Evolutionary conservation across 2,797 vertebrate species (phyloP).

Genomic region (Psittacula derbiana): DNA sequence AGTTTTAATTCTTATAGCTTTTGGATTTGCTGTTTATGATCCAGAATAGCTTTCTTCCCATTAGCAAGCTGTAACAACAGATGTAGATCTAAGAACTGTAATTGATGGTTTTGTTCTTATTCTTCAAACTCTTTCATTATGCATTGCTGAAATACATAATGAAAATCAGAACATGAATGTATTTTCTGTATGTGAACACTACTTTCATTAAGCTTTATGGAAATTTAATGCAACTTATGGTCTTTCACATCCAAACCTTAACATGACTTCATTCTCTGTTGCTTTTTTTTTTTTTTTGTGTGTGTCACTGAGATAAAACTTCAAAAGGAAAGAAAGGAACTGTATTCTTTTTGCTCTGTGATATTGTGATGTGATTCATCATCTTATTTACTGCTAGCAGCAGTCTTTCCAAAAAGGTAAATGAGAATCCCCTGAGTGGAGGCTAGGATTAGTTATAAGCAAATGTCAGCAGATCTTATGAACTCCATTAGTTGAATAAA

Average conservation of each 20-base stretch:
- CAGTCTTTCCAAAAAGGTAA: not conserved
- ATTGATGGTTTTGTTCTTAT: not conserved
- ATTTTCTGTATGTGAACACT: not conserved
- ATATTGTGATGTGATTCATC: not conserved
- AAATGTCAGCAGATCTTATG: not conserved
- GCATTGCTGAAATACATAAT: conserved; percentile 19
- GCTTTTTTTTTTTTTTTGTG: not conserved
- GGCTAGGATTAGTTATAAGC: not conserved
- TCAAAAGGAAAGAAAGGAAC: not conserved
- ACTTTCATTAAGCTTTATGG: conserved; percentile 13
- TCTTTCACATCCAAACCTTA: not conserved
- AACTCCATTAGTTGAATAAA: not conserved
- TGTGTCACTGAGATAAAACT: not conserved
- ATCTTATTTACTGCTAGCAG: not conserved
- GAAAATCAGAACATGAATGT: not conserved
- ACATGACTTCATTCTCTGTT: not conserved
- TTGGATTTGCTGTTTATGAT: not conserved
- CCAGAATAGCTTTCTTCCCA: not conserved
- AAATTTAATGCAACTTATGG: not conserved
- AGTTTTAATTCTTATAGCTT: not conserved
- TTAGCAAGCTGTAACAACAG: not conserved
- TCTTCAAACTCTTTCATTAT: not conserved
- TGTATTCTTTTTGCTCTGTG: not conserved
- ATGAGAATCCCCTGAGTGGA: not conserved
- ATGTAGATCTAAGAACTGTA: not conserved